Evolutionary conservation across 2,113 vertebrate genomes (phyloP), one percentile per base, ranked within the genome.

Genomic region (Formicarius rufipectus): DNA sequence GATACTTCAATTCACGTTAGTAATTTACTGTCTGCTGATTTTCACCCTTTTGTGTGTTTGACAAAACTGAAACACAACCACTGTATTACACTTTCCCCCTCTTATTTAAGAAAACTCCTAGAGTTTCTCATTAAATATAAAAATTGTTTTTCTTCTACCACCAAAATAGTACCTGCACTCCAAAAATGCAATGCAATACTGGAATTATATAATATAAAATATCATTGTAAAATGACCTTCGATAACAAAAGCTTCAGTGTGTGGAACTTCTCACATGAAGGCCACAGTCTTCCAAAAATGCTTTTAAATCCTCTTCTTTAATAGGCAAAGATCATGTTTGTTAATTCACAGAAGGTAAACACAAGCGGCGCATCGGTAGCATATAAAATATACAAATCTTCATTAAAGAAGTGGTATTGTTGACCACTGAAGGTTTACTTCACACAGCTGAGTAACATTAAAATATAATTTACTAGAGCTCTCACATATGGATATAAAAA

Each of bases 321-420:
- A 94, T 91, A 95, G 90, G 82, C 96, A 96, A 96, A 97, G 94
- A 94, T 90, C 82, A 75, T 58, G 71, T 95, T 96, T 68, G 82
- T 94, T 84, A 74, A 96, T 89, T 97, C 96, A 97, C 97, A 97
- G 97, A 97, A 96, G 95, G 96, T 97, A 97, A 98, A 98, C 97
- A 97, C 95, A 96, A 98, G 97, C 92, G 47, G 96, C 97, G 94
- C 90, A 66, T 93, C 89, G 91, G 89, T 28, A 97, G 97, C 97
- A 88, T 98, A 98, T 93, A 98, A 98, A 98, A 97, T 95, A 97
- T 98, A 97, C 97, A 97, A 98, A 98, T 98, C 96, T 96, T 97
- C 97, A 90, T 97, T 96, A 97, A 97, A 98, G 97, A 97, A 42
- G 23, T 95, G 85, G 92, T 90, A 96, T 94, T 18, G 10, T 95